Conservation (phyloP, 2,888 invertebrate species). For the Stenotaenia linearis region DNA sequence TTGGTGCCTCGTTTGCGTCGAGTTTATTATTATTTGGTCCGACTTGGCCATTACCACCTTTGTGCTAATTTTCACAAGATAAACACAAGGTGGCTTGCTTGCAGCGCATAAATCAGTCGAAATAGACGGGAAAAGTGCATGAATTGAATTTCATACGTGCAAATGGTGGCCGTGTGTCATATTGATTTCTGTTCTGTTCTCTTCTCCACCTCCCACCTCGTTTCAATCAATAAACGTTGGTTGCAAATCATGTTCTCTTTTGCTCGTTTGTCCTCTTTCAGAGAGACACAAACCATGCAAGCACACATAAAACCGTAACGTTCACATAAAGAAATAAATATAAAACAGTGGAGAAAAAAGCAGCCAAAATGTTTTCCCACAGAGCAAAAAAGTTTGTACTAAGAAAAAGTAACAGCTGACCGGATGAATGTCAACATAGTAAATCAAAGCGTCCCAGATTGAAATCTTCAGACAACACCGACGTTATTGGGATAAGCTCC, state of each 20-base stretch:
- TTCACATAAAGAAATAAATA: background rate
- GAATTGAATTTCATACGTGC: slow-evolving; percentile 7
- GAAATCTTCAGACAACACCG: background rate
- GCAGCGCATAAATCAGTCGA: background rate
- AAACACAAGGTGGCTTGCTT: slow-evolving; percentile 12
- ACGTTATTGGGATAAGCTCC: background rate
- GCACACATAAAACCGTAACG: background rate
- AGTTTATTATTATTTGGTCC: background rate
- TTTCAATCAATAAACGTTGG: slow-evolving; percentile 17
- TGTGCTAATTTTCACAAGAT: background rate
- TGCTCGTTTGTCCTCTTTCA: background rate
- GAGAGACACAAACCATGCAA: background rate
- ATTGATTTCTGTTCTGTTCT: slow-evolving; percentile 11
- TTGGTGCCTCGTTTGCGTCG: background rate
- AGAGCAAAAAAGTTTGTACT: background rate
- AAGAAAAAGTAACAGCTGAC: slow-evolving; percentile 7
- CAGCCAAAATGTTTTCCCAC: slow-evolving; percentile 4
- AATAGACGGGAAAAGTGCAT: background rate
- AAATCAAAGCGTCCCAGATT: slow-evolving; percentile 3
- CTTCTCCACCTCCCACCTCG: background rate
- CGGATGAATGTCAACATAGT: background rate
- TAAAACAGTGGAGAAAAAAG: background rate
- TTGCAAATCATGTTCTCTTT: slow-evolving; percentile 21
- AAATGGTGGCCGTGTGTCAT: slow-evolving; percentile 8
- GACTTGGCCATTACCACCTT: background rate